Percentiles rank a stretch among this genome's conserved stretches.
Evolutionary conservation across 2,888 invertebrate genomes (phyloP).

Genomic region (Elysia crispata): DNA sequence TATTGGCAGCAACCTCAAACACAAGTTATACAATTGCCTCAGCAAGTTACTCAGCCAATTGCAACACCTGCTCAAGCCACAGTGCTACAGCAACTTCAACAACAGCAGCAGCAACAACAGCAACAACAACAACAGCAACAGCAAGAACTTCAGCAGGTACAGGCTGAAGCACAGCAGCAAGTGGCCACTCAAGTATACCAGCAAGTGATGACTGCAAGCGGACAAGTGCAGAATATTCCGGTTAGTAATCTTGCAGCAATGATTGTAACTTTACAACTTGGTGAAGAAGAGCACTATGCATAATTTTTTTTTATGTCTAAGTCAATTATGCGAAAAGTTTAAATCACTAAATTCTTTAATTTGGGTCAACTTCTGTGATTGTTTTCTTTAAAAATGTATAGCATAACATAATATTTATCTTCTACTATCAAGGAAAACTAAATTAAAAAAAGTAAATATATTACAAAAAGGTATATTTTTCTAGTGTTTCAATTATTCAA

Average conservation of each 20-base stretch:
- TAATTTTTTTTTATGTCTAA: too few relatives aligned
- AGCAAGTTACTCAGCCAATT: conserved; percentile 45
- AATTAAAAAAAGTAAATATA: too few relatives aligned
- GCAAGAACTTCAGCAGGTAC: conserved; percentile 69
- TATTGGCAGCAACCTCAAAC: conserved; percentile 36
- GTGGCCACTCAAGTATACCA: conserved; percentile 68
- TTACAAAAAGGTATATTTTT: too few relatives aligned
- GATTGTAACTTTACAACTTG: not conserved
- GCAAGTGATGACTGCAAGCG: conserved; percentile 68
- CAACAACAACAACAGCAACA: conserved; percentile 53
- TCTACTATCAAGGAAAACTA: too few relatives aligned
- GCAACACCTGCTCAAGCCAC: conserved; percentile 32
- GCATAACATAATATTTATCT: too few relatives aligned
- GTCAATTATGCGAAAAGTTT: too few relatives aligned
- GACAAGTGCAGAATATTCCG: conserved; percentile 71
- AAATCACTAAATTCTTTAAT: too few relatives aligned
- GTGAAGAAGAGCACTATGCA: not conserved
- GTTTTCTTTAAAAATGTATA: too few relatives aligned
- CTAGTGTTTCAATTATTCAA: too few relatives aligned
- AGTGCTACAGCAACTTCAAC: conserved; percentile 54
- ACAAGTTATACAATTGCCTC: conserved; percentile 49
- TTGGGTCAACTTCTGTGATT: too few relatives aligned
- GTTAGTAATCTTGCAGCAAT: conserved; percentile 54
- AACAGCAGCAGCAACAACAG: conserved; percentile 55
- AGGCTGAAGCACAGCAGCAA: conserved; percentile 54